These are phyloP conservation scores for Cremastinae sp. DNA, from an alignment of 2,888 invertebrate genomes.

Conservation along the genomic window DNA sequence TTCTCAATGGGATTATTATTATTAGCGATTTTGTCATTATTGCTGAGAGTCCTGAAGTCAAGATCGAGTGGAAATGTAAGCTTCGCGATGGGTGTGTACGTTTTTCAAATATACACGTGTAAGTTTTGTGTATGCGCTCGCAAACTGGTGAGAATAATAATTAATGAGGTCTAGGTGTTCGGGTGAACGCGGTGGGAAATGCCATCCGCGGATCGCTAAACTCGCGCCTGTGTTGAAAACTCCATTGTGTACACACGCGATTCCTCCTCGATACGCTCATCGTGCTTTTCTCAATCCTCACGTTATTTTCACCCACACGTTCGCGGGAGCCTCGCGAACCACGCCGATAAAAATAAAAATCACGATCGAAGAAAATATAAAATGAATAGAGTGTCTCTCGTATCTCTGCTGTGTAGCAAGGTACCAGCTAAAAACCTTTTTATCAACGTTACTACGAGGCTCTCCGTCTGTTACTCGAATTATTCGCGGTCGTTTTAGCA, in stretches of 20 bases:
- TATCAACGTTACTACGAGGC: conserved; percentile 19
- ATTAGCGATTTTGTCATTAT: background rate
- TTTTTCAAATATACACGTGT: conserved; percentile 12
- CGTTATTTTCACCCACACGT: conserved; percentile 31
- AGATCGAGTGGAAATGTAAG: conserved; percentile 41
- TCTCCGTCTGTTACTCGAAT: background rate
- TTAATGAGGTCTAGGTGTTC: conserved; percentile 59
- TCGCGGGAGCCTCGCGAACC: background rate
- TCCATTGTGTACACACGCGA: conserved; percentile 56
- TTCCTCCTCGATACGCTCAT: conserved; percentile 52
- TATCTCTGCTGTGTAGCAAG: conserved; percentile 47
- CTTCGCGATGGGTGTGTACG: background rate
- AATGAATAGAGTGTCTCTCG: conserved; percentile 34
- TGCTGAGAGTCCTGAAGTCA: conserved; percentile 31
- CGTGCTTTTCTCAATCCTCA: conserved; percentile 9
- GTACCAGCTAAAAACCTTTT: conserved; percentile 44
- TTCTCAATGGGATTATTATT: conserved; percentile 41
- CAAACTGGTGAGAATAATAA: conserved; percentile 50
- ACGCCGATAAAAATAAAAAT: conserved; percentile 12
- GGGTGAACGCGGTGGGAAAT: conserved; percentile 62
- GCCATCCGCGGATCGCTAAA: conserved; percentile 50
- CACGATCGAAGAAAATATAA: conserved; percentile 10
- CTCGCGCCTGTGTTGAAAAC: conserved; percentile 21
- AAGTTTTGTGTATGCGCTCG: background rate
- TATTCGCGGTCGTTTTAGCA: background rate